These are phyloP conservation scores for Drymodes brunneopygia DNA, from an alignment of 2,113 vertebrate species.

Conservation along the genomic window DNA sequence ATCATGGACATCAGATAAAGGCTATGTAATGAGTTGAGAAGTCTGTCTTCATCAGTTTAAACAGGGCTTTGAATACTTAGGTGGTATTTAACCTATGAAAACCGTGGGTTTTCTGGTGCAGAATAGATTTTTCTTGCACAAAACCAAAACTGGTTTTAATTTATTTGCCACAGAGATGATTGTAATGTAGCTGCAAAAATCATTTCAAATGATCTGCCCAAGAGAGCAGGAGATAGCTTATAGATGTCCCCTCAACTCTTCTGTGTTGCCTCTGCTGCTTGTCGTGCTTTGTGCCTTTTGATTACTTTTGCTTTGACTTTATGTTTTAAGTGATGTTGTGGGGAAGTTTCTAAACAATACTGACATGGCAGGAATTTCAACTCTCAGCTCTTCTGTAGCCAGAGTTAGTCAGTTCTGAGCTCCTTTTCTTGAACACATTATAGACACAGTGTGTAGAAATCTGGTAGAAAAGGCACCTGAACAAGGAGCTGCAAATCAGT, in stretches of 20 bases:
- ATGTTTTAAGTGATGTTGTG: background rate
- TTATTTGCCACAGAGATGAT: background rate
- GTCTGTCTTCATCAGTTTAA: background rate
- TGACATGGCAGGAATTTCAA: background rate
- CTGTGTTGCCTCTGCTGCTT: background rate
- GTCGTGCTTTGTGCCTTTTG: background rate
- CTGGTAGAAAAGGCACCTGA: background rate
- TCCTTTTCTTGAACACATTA: background rate
- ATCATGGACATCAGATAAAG: background rate
- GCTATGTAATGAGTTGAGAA: background rate
- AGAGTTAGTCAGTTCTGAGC: background rate
- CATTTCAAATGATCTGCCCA: accelerated
- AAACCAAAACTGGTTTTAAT: background rate
- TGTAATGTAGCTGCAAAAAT: background rate
- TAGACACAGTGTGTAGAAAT: background rate
- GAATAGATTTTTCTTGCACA: background rate
- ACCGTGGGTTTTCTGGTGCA: background rate
- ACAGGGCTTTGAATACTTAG: background rate
- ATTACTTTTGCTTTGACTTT: background rate
- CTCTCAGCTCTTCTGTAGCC: background rate
- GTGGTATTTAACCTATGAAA: background rate
- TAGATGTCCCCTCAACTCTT: background rate
- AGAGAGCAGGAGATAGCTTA: background rate
- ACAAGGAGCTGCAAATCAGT: background rate
- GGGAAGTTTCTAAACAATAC: background rate